A percentile compares a stretch with the other conserved stretches of the same genome.
Evolutionary conservation across 1,140 invertebrate genomes (phyloP).

Genomic region (Bradysia coprophila): DNA sequence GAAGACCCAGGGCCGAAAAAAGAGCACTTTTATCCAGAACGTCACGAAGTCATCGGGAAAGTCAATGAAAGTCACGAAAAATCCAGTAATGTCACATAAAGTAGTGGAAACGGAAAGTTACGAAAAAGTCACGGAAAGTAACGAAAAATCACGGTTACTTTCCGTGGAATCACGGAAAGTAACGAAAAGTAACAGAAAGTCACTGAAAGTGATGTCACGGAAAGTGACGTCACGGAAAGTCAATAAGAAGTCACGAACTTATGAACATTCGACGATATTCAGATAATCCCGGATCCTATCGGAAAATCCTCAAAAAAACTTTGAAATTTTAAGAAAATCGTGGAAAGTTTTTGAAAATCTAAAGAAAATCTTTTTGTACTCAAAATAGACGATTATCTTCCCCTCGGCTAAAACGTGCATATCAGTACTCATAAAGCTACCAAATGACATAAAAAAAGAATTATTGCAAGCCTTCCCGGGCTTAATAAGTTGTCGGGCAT

Average conservation of each 20-base stretch:
- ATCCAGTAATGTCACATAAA: too few relatives aligned
- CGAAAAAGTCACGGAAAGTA: not conserved
- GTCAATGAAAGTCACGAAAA: too few relatives aligned
- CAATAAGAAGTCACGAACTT: not conserved
- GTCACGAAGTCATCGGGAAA: too few relatives aligned
- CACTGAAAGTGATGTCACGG: not conserved
- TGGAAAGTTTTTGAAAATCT: not conserved
- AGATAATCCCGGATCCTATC: not conserved
- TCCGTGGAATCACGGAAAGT: not conserved
- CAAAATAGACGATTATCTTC: not conserved
- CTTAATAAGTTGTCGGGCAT: too few relatives aligned
- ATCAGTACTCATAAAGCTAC: not conserved
- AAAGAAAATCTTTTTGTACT: not conserved
- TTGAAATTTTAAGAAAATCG: not conserved
- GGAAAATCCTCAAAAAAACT: not conserved
- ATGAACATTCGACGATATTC: not conserved
- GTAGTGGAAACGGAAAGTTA: not conserved
- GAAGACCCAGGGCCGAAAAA: too few relatives aligned
- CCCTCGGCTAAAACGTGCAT: not conserved
- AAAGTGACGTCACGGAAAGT: too few relatives aligned
- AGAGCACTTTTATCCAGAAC: too few relatives aligned
- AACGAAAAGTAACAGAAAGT: not conserved
- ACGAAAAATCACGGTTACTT: not conserved
- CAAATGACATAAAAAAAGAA: too few relatives aligned
- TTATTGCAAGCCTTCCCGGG: too few relatives aligned